These are phyloP conservation scores for Neria commutata DNA, from an alignment of 2,888 invertebrate genomes.

Conservation along the genomic window DNA sequence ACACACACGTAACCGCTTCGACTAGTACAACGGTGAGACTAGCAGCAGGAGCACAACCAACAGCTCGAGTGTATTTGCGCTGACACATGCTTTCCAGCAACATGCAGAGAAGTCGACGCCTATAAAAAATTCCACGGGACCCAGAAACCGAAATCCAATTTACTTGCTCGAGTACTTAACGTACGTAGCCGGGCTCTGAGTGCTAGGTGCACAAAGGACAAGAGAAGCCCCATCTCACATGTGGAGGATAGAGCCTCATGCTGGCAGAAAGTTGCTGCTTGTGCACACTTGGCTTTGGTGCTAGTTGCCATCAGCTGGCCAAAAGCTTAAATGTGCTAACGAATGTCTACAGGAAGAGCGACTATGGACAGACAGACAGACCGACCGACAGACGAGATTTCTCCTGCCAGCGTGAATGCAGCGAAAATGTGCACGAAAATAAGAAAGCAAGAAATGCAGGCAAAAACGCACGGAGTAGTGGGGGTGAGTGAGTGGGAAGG, in stretches of 20 bases:
- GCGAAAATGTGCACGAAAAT: constrained; percentile 9
- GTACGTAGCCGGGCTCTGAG: neutral
- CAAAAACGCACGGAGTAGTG: neutral
- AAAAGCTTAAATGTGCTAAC: constrained; percentile 18
- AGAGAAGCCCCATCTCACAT: neutral
- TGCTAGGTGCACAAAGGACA: too few species aligned
- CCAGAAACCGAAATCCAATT: constrained; percentile 18
- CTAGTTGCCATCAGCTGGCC: neutral
- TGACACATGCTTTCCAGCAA: constrained; percentile 8
- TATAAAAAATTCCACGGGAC: constrained; percentile 15
- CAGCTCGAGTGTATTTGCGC: neutral
- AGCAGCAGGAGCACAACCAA: constrained; percentile 12
- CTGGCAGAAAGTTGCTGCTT: too few species aligned
- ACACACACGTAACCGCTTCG: neutral
- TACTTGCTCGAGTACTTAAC: constrained; percentile 14
- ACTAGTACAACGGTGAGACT: constrained; percentile 3
- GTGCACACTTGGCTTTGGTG: neutral
- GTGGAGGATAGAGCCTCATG: neutral
- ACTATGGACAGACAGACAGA: too few species aligned
- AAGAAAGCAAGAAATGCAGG: constrained; percentile 1
- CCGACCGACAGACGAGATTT: too few species aligned
- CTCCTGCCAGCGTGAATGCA: neutral
- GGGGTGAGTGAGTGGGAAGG: too few species aligned
- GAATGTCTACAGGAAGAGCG: constrained; percentile 7
- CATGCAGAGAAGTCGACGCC: constrained; percentile 6